Evolutionary conservation across 2,113 vertebrate species (phyloP).

Genomic region (Acrocephalus arundinaceus): DNA sequence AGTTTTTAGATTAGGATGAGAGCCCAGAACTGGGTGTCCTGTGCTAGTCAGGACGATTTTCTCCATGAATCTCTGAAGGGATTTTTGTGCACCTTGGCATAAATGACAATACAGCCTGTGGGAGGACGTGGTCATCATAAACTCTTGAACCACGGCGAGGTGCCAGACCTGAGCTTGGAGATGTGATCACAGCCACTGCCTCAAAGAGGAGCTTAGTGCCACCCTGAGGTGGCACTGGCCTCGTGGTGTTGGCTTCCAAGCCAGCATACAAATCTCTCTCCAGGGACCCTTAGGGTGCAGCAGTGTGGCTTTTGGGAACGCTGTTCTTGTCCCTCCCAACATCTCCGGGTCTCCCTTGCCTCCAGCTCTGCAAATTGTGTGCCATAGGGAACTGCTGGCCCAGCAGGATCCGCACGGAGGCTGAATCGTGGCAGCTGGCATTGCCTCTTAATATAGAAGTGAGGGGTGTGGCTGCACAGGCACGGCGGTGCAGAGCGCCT

Average conservation of each 20-base stretch:
- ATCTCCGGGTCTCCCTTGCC: neutral
- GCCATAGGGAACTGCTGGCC: neutral
- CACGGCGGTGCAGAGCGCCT: neutral
- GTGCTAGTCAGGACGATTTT: neutral
- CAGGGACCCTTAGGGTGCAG: fast-evolving
- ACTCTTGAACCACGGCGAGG: neutral
- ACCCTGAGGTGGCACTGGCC: neutral
- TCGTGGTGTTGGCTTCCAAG: neutral
- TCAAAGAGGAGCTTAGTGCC: neutral
- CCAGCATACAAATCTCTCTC: neutral
- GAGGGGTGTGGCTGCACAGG: neutral
- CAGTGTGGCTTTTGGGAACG: neutral
- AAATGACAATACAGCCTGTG: fast-evolving
- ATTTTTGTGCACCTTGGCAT: neutral
- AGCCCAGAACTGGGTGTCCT: neutral
- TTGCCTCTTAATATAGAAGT: constrained; percentile 21
- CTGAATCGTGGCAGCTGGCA: constrained; percentile 15
- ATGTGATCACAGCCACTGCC: neutral
- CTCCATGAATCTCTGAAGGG: neutral
- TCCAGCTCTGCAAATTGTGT: neutral
- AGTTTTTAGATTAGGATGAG: neutral
- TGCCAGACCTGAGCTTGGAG: neutral
- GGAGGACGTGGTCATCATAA: neutral
- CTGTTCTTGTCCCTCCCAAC: neutral
- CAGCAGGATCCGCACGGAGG: neutral